Base-by-base conservation (phyloP, 2,113 vertebrate species). In the Myodes glareolus region DNA sequence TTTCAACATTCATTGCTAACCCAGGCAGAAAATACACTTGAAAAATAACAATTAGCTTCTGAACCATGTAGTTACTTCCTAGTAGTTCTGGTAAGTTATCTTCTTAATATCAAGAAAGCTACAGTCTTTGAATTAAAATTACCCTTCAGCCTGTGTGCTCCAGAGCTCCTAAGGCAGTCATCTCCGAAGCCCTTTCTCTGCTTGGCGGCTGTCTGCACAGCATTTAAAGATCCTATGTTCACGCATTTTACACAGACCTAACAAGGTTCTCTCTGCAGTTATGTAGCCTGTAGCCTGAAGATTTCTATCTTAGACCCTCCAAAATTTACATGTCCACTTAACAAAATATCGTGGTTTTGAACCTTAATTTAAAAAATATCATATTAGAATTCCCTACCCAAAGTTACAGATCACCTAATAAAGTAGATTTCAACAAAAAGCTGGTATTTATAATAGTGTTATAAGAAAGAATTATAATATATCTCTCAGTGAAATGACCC, bases 161-260 rank as follows among this genome's bases (percentile, higher is more conserved):
- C 29, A 81, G 91, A 72, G 89, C 72, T 95, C 93, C 96, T 95
- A 77, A 86, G 94, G 94, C 91, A 96, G 88, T 96, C 70, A 86
- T 94, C 94, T 97, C 97, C 96, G 95, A 97, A 95, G 97, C 50
- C 61, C 39, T 95, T 76, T 91, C 95, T 91, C 89, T 94, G 67
- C 27, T 61, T 70, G n/a, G 36, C 86, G 76, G 52, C 42, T 92
- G 42, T 98, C 78, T 90, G 94, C 45, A 73, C 21, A 17, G 77
- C 58, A 92, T 91, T 92, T 63, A 90, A 1, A 95, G 80, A 88
- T 10, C n/a, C 31, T 47, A 31, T 17, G 39, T 84, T 90, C 95
- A 86, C 58, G 95, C 92, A 92, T 91, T 96, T 93, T 50, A 85
- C 55, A 45, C 1, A 45, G 70, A 73, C 72, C 86, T 96, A 94